Conservation (phyloP, 2,888 invertebrate species). For the Drosophila anomalipes region DNA sequence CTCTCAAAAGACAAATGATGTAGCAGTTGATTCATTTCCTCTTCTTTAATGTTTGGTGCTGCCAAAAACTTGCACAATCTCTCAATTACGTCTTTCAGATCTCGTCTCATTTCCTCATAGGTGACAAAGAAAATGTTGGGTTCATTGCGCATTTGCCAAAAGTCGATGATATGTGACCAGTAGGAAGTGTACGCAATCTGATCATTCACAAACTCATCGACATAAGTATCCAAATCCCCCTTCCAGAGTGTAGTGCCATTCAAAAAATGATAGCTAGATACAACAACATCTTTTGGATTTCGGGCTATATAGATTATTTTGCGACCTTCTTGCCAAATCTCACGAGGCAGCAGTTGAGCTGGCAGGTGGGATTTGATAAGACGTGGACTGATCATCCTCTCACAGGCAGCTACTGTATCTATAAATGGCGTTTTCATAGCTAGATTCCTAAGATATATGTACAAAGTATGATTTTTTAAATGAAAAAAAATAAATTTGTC, state of each 20-base stretch:
- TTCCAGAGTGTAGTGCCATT: constrained; percentile 87
- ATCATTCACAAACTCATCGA: constrained; percentile 42
- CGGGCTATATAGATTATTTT: constrained; percentile 92
- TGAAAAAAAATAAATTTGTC: background rate
- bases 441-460: background rate
- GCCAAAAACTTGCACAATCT: constrained; percentile 45
- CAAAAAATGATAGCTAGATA: constrained; percentile 91
- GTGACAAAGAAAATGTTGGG: constrained; percentile 70
- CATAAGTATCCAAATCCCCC: constrained; percentile 86
- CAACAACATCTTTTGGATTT: constrained; percentile 93
- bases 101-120: constrained; percentile 73
- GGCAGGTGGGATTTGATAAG: constrained; percentile 71
- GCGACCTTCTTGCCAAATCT: constrained; percentile 57
- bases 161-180: constrained; percentile 72
- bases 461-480: background rate
- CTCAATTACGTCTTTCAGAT: constrained; percentile 55
- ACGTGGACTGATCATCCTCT: constrained; percentile 46
- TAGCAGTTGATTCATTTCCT: constrained; percentile 33
- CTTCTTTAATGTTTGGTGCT: constrained; percentile 15
- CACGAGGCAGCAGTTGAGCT: constrained; percentile 58
- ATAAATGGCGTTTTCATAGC: background rate
- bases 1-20: constrained; percentile 57
- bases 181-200: constrained; percentile 37
- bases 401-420: constrained; percentile 7
- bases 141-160: constrained; percentile 70